Conservation (phyloP, 2,888 invertebrate genomes). For the Pyralis farinalis region DNA sequence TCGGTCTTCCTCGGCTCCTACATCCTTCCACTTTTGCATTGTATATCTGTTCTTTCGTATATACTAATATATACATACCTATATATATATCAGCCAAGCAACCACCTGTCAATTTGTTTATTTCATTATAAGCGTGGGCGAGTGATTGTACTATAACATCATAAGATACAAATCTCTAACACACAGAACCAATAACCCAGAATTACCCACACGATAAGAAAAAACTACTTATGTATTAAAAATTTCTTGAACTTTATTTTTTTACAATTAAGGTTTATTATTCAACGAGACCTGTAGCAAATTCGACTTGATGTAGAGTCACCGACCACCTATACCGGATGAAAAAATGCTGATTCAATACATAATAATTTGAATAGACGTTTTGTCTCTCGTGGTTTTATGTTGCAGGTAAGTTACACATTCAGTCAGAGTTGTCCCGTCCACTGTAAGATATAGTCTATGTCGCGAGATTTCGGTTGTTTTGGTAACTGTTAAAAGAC, state of each 20-base stretch:
- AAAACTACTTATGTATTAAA: constrained; percentile 10
- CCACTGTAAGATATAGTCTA: no score
- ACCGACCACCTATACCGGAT: constrained; percentile 15
- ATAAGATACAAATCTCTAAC: constrained; percentile 15
- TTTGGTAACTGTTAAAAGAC: no score
- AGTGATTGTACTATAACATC: no score
- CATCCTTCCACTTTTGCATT: no score
- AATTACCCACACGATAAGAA: constrained; percentile 7
- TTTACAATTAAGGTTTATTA: constrained; percentile 5
- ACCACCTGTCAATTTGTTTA: no score
- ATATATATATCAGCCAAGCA: no score
- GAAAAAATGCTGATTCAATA: constrained; percentile 14
- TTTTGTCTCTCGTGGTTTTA: constrained; percentile 8
- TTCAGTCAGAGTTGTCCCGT: neutral
- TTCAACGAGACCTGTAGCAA: neutral
- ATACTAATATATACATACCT: no score
- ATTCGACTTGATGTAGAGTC: constrained; percentile 19
- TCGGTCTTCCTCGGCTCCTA: no score
- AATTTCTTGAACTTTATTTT: neutral
- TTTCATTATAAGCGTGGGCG: no score
- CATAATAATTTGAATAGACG: constrained; percentile 14
- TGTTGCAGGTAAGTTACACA: constrained; percentile 1
- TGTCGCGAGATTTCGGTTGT: no score
- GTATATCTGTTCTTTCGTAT: no score
- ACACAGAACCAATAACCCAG: constrained; percentile 30